These are phyloP conservation scores for Bhutanitis thaidina DNA, from an alignment of 2,888 invertebrate species.

Conservation along the genomic window DNA sequence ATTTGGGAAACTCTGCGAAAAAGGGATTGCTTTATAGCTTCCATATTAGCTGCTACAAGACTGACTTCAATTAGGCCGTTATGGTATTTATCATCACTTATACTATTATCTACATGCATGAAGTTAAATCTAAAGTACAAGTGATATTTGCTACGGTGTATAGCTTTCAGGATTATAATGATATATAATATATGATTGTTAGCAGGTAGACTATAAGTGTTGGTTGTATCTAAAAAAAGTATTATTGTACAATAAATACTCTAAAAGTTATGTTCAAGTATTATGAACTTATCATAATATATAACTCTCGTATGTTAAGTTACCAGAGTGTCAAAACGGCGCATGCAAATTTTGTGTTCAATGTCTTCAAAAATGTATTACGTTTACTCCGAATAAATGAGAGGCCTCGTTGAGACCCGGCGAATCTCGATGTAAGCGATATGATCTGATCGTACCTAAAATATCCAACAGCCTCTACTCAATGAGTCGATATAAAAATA, in stretches of 20 bases:
- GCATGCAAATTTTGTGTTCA: conserved; percentile 56
- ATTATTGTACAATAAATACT: conserved; percentile 2
- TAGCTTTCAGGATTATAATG: background rate
- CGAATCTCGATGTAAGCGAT: conserved; percentile 19
- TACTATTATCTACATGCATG: conserved; percentile 6
- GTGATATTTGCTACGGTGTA: background rate
- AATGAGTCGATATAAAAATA: conserved; percentile 35
- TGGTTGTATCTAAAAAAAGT: background rate
- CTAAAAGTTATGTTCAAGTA: background rate
- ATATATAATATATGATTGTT: background rate
- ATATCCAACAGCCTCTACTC: conserved; percentile 38
- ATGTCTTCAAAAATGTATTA: conserved; percentile 21
- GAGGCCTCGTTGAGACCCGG: background rate
- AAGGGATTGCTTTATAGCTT: too few relatives aligned
- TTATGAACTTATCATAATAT: background rate
- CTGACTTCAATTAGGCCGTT: too few relatives aligned
- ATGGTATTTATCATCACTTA: conserved; percentile 13
- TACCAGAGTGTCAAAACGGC: conserved; percentile 25
- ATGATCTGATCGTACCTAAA: conserved; percentile 21
- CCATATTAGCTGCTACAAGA: too few relatives aligned
- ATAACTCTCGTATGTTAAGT: background rate
- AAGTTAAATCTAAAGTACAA: conserved; percentile 1
- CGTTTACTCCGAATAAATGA: conserved; percentile 6
- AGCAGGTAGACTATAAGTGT: background rate
- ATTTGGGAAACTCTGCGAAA: too few relatives aligned